Base-by-base conservation (phyloP, 2,888 invertebrate species). In the Gryllus longicercus region DNA sequence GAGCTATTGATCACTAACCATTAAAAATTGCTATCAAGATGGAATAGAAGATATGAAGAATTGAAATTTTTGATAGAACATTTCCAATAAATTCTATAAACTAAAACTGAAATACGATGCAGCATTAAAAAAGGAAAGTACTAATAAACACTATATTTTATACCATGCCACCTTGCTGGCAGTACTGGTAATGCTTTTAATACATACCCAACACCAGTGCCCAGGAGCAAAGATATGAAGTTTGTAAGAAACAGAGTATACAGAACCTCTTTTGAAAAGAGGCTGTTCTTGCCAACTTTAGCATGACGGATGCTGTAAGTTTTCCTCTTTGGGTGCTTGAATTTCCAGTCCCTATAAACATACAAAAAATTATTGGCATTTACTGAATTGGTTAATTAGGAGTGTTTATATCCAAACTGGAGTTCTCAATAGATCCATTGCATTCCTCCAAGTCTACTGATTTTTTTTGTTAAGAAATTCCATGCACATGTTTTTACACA, bases 191-290 rank as follows among this genome's bases (percentile, higher is more conserved):
- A 10, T 38, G 38, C 8, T 38, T 38, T 38, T 38, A 38, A n/a
- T 75, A 84, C 89, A 89, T 87, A 96, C 95, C 97, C 97, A 84
- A 98, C 92, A 82, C 97, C 97, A 82, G 97, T 95, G 83, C 97
- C 97, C 82, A 98, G 89, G 83, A 98, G 88, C 82, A 98, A 89
- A 11, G 97, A 97, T 80, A 98, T 90, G 83, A 98, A 90, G 89
- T 97, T 98, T 84, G 96, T 95, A 85, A 98, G 90, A 84, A 98
- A 91, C 84, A 98, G 91, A 77, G 97, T 95, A 85, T 96, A 95
- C 78, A 97, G 88, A 79, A 97, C 95, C 88, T 96, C 95, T 86
- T 95, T 93, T 79, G 95, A 95, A 88, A 96, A 96, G 84, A 96
- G 90, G 83, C 94, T 94, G 81, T 93, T 92, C 86, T 93, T 92